A percentile compares a stretch with the other conserved stretches of the same genome.
phyloP scores from a whole-genome alignment of 2,888 invertebrate genomes.

The Noctuana brunneofusca region DNA sequence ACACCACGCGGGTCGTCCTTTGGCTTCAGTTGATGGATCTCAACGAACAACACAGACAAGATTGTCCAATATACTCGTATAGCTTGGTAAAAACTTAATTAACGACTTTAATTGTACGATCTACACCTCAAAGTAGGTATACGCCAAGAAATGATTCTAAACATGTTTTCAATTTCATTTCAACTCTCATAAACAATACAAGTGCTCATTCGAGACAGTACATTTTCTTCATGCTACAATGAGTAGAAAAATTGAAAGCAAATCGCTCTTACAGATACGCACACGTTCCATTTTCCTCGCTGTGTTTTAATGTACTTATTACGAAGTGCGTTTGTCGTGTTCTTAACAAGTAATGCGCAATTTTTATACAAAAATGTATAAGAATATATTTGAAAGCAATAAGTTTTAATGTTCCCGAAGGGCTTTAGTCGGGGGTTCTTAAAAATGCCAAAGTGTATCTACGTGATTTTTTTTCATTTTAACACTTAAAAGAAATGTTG shows the following conservation, averaged over 20 bases:
- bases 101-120: no score
- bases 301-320: constrained; percentile 53
- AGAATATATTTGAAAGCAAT: background rate
- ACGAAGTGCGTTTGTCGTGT: background rate
- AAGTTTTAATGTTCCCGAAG: no score
- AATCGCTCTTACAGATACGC: constrained; percentile 67
- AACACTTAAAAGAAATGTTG: no score
- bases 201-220: constrained; percentile 64
- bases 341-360: background rate
- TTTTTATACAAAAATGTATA: background rate
- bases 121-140: no score
- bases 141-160: background rate
- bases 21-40: no score
- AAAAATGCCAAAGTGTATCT: no score
- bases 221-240: constrained; percentile 75
- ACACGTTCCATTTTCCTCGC: constrained; percentile 70
- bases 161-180: background rate
- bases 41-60: no score
- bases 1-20: no score
- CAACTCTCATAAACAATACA: constrained; percentile 1
- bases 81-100: no score
- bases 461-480: no score
- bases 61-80: no score
- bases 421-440: no score
- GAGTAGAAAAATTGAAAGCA: constrained; percentile 73